Conservation (phyloP, 2,888 invertebrate genomes). For the Yponomeuta plumbellus region DNA sequence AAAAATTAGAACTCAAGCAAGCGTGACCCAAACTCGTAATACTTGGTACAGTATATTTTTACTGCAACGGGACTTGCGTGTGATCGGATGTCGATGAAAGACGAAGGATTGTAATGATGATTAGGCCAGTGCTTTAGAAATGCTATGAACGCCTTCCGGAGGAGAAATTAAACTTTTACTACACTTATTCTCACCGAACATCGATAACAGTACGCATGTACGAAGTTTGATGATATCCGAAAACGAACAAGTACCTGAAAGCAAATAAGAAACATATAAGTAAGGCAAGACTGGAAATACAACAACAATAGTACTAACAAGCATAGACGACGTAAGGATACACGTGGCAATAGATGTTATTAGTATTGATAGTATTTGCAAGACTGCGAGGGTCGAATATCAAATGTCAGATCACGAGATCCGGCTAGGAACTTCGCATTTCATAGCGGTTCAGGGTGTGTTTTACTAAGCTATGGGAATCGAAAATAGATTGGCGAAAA, state of each 20-base stretch:
- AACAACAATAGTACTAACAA: too few relatives aligned
- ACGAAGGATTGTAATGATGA: slow-evolving; percentile 10
- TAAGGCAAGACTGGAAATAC: neutral
- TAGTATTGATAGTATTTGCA: too few relatives aligned
- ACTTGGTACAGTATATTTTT: slow-evolving; percentile 12
- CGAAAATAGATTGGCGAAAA: neutral
- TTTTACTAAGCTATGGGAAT: too few relatives aligned
- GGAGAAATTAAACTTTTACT: neutral
- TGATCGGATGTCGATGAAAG: slow-evolving; percentile 2
- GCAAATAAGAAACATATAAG: neutral
- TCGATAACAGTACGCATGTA: too few relatives aligned
- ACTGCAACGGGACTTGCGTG: slow-evolving; percentile 2
- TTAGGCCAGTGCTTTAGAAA: neutral
- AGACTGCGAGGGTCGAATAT: too few relatives aligned
- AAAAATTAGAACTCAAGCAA: neutral
- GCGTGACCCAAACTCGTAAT: slow-evolving; percentile 4
- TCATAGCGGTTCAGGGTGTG: too few relatives aligned
- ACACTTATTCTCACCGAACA: neutral
- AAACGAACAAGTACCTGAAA: slow-evolving; percentile 1
- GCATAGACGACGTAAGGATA: too few relatives aligned
- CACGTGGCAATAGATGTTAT: too few relatives aligned
- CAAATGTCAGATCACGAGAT: too few relatives aligned
- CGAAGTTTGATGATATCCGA: neutral
- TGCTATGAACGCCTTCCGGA: neutral
- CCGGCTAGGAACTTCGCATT: too few relatives aligned